Evolutionary conservation across 2,113 vertebrate genomes (phyloP).

Genomic region (Shinisaurus crocodilurus): DNA sequence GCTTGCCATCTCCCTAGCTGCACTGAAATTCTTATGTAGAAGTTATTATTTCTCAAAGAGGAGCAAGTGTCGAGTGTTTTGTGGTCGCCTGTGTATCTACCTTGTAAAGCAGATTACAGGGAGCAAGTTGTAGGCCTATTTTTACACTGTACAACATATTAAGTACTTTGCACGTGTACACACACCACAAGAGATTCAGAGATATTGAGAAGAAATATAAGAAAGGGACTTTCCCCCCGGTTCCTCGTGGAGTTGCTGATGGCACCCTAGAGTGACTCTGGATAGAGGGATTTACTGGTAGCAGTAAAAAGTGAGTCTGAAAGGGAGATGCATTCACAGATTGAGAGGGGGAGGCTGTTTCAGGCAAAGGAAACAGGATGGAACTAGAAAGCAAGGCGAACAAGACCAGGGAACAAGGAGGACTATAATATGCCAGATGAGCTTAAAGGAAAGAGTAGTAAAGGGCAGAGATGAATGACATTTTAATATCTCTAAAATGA

Average conservation of each 20-base stretch:
- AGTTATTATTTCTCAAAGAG: not conserved
- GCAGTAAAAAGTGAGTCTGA: not conserved
- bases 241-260: not conserved
- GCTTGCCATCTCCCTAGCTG: not conserved
- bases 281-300: not conserved
- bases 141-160: not conserved
- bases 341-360: constrained; percentile 20
- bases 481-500: not conserved
- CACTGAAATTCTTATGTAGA: not conserved
- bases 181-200: not conserved
- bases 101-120: not conserved
- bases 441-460: not conserved
- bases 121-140: not conserved
- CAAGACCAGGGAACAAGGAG: not conserved
- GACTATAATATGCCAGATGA: not conserved
- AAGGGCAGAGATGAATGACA: not conserved
- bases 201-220: not conserved
- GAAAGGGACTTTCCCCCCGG: not conserved
- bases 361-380: constrained; percentile 7
- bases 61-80: not conserved
- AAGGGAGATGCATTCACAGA: constrained; percentile 15
- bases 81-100: not conserved
- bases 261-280: not conserved
- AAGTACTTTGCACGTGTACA: not conserved
- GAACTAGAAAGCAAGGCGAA: not conserved